Base-by-base conservation (phyloP, 64 coral and sea anemone genomes). In the Pachyseris speciosa region DNA sequence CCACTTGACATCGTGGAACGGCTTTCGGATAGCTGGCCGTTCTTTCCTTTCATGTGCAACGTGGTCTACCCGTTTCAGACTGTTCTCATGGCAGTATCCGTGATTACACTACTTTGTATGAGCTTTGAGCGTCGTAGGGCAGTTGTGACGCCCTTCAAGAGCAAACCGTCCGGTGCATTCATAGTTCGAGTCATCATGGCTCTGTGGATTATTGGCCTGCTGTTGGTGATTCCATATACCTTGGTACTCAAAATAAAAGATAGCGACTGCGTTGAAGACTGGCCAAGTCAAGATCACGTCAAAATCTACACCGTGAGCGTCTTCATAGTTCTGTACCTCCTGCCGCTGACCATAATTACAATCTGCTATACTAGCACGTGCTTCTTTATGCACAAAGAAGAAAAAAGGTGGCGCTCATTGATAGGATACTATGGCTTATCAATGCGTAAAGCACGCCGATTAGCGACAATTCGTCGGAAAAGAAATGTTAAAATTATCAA, bases 11-110 rank as follows among this genome's bases (percentile, higher is more conserved):
- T 98, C 38, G 42, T 51, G 2, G 92, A 98, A 11, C 69, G 83
- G 1, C 20, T 91, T 16, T 38, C 83, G 5, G 73, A 69, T 1
- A 75, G 45, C 1, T 98, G 90, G 32, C 91, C 88, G 0, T 98
- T 94, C 29, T 92, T 84, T 12, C 64, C 83, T 20, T 66, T 94
- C 17, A 51, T 98, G 32, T 98, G 96, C 39, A 91, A 91, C 5
- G 58, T 94, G 30, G 75, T 98, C 0, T 98, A 94, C 40, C 96
- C 96, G 12, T 74, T 94, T 17, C 96, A 98, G 61, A 98, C 96
- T 3, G 66, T 94, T 31, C 88, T 98, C 2, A 90, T 98, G 87
- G 87, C 92, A n/a, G 96, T 98, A 0, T 98, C 92, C 6, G 88
- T 94, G 2, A 94, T 98, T 27, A 98, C 96, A 16, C 41, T 98